Conservation (phyloP, 2,113 vertebrate species). For the Corythoichthys intestinalis region DNA sequence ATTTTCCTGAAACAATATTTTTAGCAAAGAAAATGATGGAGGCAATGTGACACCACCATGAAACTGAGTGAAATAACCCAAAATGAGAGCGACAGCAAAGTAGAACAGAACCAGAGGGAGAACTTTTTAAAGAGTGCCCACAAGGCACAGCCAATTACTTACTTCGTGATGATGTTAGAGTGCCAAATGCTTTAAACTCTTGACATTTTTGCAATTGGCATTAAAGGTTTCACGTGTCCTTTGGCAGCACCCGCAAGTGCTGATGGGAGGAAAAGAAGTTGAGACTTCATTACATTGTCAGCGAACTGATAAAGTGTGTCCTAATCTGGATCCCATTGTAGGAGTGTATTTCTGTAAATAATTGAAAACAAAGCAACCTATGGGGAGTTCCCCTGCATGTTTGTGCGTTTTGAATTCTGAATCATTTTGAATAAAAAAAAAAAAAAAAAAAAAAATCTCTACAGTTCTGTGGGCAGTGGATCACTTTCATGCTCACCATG, state of each 20-base stretch:
- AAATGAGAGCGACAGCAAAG: conserved; percentile 5
- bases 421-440: no score
- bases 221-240: conserved; percentile 34
- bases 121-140: conserved; percentile 25
- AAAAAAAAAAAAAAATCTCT: no score
- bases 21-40: neutral
- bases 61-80: neutral
- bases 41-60: neutral
- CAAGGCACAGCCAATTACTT: conserved; percentile 36
- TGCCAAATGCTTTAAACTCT: conserved; percentile 35
- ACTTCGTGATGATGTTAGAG: conserved; percentile 29
- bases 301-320: neutral
- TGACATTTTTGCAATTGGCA: conserved; percentile 30
- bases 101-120: neutral
- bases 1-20: neutral
- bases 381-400: no score
- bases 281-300: conserved; percentile 1
- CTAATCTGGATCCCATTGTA: neutral
- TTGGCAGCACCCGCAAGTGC: conserved; percentile 24
- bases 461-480: no score
- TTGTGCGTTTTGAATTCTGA: no score
- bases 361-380: no score
- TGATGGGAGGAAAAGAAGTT: conserved; percentile 27
- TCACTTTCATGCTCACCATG: no score
- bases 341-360: neutral